Conservation (phyloP, 2,797 vertebrate species). For the Xenops minutus region DNA sequence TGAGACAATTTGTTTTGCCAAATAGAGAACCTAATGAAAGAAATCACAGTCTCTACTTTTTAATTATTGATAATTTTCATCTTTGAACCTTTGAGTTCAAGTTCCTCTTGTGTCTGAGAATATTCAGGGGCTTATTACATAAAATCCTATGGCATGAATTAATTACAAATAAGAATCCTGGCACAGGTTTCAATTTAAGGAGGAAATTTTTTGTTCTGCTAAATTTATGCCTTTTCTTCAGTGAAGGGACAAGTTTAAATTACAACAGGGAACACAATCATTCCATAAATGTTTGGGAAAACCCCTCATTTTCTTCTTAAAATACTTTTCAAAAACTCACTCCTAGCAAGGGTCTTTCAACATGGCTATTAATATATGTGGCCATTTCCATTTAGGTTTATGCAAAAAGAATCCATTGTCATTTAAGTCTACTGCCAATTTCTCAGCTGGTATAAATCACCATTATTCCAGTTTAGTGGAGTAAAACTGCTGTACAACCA, state of each 20-base stretch:
- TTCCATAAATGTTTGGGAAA: not conserved
- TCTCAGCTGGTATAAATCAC: not conserved
- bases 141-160: not conserved
- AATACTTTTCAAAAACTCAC: not conserved
- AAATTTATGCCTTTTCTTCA: not conserved
- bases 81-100: constrained; percentile 5
- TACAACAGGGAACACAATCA: not conserved
- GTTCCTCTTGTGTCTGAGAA: not conserved
- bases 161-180: not conserved
- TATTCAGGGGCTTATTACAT: not conserved
- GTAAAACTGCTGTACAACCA: not conserved
- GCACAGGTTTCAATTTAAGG: not conserved
- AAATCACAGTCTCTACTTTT: constrained; percentile 10
- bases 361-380: not conserved
- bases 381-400: constrained; percentile 17
- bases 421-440: not conserved
- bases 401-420: constrained; percentile 11
- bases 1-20: constrained; percentile 40
- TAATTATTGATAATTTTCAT: not conserved
- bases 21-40: constrained; percentile 29
- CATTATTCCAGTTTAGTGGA: not conserved
- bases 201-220: not conserved
- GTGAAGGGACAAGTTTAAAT: not conserved
- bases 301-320: not conserved
- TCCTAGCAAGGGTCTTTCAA: not conserved